Evolutionary conservation across 1,140 invertebrate genomes (phyloP).

Genomic region (Pachypeltis micranthus): DNA sequence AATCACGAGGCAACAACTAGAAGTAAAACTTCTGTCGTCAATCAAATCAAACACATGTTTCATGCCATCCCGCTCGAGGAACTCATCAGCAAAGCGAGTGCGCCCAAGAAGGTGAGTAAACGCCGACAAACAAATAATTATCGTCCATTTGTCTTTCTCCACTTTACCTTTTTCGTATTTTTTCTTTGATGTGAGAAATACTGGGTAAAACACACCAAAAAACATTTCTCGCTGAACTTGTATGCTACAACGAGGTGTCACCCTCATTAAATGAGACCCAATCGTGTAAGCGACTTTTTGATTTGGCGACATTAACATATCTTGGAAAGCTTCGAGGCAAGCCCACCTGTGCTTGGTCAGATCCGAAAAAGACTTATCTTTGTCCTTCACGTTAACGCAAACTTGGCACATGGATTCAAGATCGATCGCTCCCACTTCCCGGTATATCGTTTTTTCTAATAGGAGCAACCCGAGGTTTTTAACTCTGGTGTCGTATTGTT

Average conservation of each 20-base stretch:
- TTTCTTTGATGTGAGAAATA: slow-evolving; percentile 43
- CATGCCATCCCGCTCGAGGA: slow-evolving; percentile 43
- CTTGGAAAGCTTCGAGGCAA: slow-evolving; percentile 41
- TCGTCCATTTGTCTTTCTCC: slow-evolving; percentile 42
- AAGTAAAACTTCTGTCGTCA: slow-evolving; percentile 40
- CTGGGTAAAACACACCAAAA: slow-evolving; percentile 46
- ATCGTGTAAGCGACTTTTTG: slow-evolving; percentile 42
- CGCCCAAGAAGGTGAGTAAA: slow-evolving; percentile 45
- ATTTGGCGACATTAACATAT: slow-evolving; percentile 42
- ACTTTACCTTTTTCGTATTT: slow-evolving; percentile 35
- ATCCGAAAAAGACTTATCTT: slow-evolving; percentile 10
- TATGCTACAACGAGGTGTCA: slow-evolving; percentile 41
- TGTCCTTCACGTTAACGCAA: slow-evolving; percentile 16
- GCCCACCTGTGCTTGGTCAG: slow-evolving; percentile 23
- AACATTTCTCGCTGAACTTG: slow-evolving; percentile 44
- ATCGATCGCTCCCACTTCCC: slow-evolving; percentile 40
- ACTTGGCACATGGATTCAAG: slow-evolving; percentile 15
- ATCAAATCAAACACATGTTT: slow-evolving; percentile 43
- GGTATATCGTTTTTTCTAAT: slow-evolving; percentile 45
- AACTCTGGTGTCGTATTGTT: slow-evolving; percentile 31
- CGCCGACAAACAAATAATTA: slow-evolving; percentile 46
- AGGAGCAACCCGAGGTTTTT: slow-evolving; percentile 34
- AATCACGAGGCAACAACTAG: slow-evolving; percentile 45
- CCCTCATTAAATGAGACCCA: slow-evolving; percentile 45
- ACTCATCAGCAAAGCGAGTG: slow-evolving; percentile 43